Base-by-base conservation (phyloP, 2,113 vertebrate species). In the Cervus canadensis region DNA sequence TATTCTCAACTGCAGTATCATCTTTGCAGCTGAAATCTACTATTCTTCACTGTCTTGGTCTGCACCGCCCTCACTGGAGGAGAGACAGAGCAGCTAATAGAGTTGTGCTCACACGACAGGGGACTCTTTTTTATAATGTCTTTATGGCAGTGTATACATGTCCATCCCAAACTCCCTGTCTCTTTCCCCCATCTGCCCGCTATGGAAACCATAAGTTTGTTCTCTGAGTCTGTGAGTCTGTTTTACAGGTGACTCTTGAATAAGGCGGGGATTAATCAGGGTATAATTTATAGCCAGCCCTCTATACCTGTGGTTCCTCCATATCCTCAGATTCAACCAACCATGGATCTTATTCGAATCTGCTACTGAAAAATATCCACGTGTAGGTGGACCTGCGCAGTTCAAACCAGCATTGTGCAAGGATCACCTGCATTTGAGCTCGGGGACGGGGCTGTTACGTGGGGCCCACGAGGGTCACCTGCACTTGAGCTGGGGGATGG, bases 371-470 rank as follows among this genome's bases (percentile, higher is more conserved):
- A 81, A 81, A n/a, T 12, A 81, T n/a, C 78, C 30, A 50, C 1
- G 1, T 50, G 5, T 19, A 81, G 9, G 28, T 81, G 28, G 45
- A 81, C 45, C 16, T 50, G 16, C 9, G 1, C 48, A 52, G 28
- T 3, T 33, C 78, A 81, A 81, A 81, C 5, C 78, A 81, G 45
- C 78, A 16, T 19, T 30, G 45, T 48, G 30, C 28, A 33, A 50
- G 45, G 28, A 2, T 62, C 14, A 62, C 0, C 30, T 64, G 15
- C 30, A 17, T 4, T 64, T 64, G 62, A 64, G 1, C 62, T 64
- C 0, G 0, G 15, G 62, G 6, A 64, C 0, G 7, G 14, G 30
- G 30, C 0, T 64, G 62, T 64, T 0, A n/a, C 30, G 0, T 17
- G 33, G 33, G 7, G 9, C 62, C 1, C 0, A 0, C 0, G 8